Evolutionary conservation across 2,888 invertebrate species (phyloP), one percentile per base, ranked within the genome.

Genomic region (Lysandra bellargus): DNA sequence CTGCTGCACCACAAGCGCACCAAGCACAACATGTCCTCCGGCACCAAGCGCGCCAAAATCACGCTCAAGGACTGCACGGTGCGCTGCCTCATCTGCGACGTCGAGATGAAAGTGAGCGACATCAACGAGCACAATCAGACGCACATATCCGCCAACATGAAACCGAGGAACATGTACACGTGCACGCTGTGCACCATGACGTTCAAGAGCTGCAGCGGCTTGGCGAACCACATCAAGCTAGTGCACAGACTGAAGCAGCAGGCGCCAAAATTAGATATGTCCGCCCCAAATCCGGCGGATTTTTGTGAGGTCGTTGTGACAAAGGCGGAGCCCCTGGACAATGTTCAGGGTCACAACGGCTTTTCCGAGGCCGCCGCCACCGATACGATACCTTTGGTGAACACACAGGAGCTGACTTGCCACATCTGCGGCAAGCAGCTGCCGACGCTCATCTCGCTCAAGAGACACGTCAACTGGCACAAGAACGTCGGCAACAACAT

Each of bases 251-350:
- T 87, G 9, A 87, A 86, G 80, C 86, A 91, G 81, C 89, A 88
- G 82, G 83, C 86, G 79, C 84, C 87, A 61, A 86, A 85, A 69
- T 78, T 82, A 72, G 78, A 83, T 81, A 80, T 82, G 78, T 78
- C 84, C 1, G 83, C 85, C 3, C 84, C 88, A 3, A 88, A 94
- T 81, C 84, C 91, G 88, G 91, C 94, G 92, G 95, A 94, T 92
- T 95, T 95, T 93, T 95, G 95, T 91, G 95, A 95, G 83, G 94
- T 95, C 92, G 95, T 95, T 92, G 95, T 95, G 92, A 92, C 94
- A 57, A 95, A 95, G 85, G 88, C 92, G 92, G 95, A 95, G 90
- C 94, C 94, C 86, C 92, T 92, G 93, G 94, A 92, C 81, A 84
- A 83, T 81, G 85, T 91, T 91, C 94, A 93, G 93, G 90, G 88